Percentiles rank a stretch among this genome's conserved stretches.
Conservation (phyloP, 1,140 invertebrate species). For the Cephus cinctus region DNA sequence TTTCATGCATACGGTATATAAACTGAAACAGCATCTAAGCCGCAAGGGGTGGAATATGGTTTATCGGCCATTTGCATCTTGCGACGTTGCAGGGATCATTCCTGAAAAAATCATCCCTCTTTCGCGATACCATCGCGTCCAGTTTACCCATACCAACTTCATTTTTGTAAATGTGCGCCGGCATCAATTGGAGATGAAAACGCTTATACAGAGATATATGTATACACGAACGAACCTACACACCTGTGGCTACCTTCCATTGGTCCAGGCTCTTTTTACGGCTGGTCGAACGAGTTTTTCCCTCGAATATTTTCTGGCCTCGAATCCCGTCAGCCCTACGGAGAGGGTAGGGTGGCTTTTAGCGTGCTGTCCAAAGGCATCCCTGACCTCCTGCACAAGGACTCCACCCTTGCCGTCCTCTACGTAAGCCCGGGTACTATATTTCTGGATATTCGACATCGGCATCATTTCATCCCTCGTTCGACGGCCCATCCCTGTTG, state of each 20-base stretch:
- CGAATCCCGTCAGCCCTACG: too few species aligned
- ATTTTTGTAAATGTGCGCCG: too few species aligned
- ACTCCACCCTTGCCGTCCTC: not conserved
- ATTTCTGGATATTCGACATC: too few species aligned
- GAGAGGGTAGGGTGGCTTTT: not conserved
- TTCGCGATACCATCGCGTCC: too few species aligned
- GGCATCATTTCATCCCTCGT: not conserved
- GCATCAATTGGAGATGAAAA: too few species aligned
- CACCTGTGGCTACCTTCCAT: not conserved
- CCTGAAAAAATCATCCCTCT: too few species aligned
- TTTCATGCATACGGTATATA: slow-evolving; percentile 39
- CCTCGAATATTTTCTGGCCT: too few species aligned
- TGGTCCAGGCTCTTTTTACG: not conserved
- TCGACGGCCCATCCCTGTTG: too few species aligned
- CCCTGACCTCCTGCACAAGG: not conserved
- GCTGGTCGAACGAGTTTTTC: not conserved
- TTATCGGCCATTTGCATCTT: slow-evolving; percentile 42
- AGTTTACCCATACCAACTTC: too few species aligned
- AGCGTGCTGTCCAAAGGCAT: not conserved
- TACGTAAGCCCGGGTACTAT: not conserved
- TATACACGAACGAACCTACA: not conserved
- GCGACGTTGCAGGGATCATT: too few species aligned
- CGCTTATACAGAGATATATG: not conserved
- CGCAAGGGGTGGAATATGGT: slow-evolving; percentile 30
- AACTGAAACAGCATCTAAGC: slow-evolving; percentile 41